Evolutionary conservation across 2,797 vertebrate genomes (phyloP), one percentile per base, ranked within the genome.

Genomic region (Eptatretus atami): DNA sequence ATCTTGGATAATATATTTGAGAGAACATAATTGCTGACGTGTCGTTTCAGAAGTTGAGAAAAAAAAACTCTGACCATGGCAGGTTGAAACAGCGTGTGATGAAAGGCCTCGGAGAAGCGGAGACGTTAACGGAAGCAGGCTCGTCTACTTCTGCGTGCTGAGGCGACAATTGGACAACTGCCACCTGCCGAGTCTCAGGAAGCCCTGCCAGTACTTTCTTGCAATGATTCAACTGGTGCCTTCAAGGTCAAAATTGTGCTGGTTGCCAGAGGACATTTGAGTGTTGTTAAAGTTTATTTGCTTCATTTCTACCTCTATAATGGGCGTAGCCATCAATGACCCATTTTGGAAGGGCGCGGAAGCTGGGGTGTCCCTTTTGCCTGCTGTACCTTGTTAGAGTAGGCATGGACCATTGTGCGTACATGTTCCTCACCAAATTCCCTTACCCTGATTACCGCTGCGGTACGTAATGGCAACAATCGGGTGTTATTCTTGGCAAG

Each of bases 31-130:
- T 31, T 31, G 31, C 6, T n/a, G 31, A 31, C n/a, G 31, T 31
- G 6, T 31, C 31, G 31, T 31, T 31, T 3, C 31, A 31, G 3
- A 3, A 31, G 3, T 31, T 31, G 31, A 31, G 31, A 31, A 31
- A 31, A n/a, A n/a, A n/a, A n/a, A 31, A 31, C 31, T 31, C 31
- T 31, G 31, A 31, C 31, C 6, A 6, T 6, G 31, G 31, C 71
- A 83, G 81, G 66, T 85, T 82, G 71, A 82, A 85, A 72, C 83
- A 84, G 78, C 82, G 81, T 60, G 76, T 87, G 9, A 84, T 82
- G 68, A 85, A 84, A 53, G 81, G 81, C 64, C 79, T 82, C 1
- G 83, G 83, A 54, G 81, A 79, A 72, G 80, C 78, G 15, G 71
- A 84, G 73, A 80, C 82, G 1, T 71, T 84, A 65, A 82, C 81